phyloP scores from a whole-genome alignment of 1,140 invertebrate species.

The Zophobas morio region DNA sequence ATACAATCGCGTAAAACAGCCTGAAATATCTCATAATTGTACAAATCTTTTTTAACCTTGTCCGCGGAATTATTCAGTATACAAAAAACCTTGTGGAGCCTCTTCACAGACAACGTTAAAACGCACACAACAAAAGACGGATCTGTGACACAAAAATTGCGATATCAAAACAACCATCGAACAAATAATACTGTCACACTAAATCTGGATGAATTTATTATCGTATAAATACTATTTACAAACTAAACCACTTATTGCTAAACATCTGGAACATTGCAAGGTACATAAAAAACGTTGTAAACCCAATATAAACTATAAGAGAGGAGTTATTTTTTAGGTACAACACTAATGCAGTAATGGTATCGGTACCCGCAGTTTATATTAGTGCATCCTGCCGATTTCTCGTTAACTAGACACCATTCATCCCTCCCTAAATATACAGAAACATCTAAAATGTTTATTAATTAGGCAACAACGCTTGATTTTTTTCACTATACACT shows the following conservation, averaged over 20 bases:
- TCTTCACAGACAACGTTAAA: slow-evolving; percentile 30
- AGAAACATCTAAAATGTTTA: slow-evolving; percentile 46
- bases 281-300: slow-evolving; percentile 19
- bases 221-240: slow-evolving; percentile 51
- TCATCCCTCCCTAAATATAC: slow-evolving; percentile 24
- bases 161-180: background rate
- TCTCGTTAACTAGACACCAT: slow-evolving; percentile 19
- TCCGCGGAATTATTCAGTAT: background rate
- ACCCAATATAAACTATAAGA: slow-evolving; percentile 11
- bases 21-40: slow-evolving; percentile 50
- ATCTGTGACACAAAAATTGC: slow-evolving; percentile 2
- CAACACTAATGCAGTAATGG: slow-evolving; percentile 32
- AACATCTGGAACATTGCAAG: slow-evolving; percentile 49
- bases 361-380: slow-evolving; percentile 38
- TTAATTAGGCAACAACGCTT: slow-evolving; percentile 38
- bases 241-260: slow-evolving; percentile 53
- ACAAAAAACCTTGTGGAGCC: background rate
- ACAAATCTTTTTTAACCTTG: slow-evolving; percentile 29
- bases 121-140: slow-evolving; percentile 1
- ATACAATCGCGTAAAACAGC: slow-evolving; percentile 57
- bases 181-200: slow-evolving; percentile 47
- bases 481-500: slow-evolving; percentile 46
- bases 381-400: slow-evolving; percentile 50
- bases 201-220: slow-evolving; percentile 46
- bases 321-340: slow-evolving; percentile 23